Evolutionary conservation across 2,797 vertebrate genomes (phyloP).

Genomic region (Xenops minutus): DNA sequence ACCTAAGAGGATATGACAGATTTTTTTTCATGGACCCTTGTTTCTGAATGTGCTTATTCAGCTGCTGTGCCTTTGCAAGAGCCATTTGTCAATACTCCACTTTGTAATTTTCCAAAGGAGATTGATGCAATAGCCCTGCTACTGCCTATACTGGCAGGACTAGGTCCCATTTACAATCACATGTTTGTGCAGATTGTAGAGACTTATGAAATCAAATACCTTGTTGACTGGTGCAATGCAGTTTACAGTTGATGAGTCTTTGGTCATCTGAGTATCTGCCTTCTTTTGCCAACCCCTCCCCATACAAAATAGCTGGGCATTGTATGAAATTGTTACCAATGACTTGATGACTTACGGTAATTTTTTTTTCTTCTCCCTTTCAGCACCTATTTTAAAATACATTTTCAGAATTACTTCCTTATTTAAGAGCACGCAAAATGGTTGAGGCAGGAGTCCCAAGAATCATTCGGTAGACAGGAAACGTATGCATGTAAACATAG

Average conservation of each 20-base stretch:
- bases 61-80: not conserved
- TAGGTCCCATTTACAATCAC: not conserved
- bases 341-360: not conserved
- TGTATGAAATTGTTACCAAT: not conserved
- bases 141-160: not conserved
- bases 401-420: not conserved
- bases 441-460: not conserved
- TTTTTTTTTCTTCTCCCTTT: not conserved
- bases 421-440: not conserved
- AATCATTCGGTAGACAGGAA: conserved; percentile 5
- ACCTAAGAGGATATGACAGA: not conserved
- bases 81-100: conserved; percentile 10
- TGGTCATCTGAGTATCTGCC: not conserved
- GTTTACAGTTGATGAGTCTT: not conserved
- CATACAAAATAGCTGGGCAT: not conserved
- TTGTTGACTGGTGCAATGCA: not conserved
- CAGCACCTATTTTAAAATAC: not conserved
- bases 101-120: not conserved
- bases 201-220: not conserved
- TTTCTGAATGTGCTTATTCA: conserved; percentile 27
- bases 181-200: not conserved
- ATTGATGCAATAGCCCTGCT: not conserved
- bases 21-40: not conserved
- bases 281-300: not conserved
- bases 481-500: not conserved